These are phyloP conservation scores for Xylocampa areola DNA, from an alignment of 2,888 invertebrate species.

Conservation along the genomic window DNA sequence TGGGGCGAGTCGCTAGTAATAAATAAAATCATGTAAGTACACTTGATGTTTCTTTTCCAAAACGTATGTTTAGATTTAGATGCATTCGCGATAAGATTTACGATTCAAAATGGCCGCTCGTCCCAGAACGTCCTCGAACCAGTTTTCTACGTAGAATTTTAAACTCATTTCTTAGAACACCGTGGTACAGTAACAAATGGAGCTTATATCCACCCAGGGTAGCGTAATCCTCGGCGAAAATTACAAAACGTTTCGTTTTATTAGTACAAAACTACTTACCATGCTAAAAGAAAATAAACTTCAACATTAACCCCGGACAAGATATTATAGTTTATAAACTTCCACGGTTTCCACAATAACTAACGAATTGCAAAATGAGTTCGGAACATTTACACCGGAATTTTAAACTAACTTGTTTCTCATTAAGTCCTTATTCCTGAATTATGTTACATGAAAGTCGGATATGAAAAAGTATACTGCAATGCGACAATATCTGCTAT, in stretches of 20 bases:
- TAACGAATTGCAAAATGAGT: constrained; percentile 41
- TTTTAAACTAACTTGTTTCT: constrained; percentile 34
- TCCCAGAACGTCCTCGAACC: too few species aligned
- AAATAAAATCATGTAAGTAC: too few species aligned
- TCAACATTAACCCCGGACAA: constrained; percentile 28
- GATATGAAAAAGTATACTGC: constrained; percentile 51
- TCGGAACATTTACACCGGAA: constrained; percentile 43
- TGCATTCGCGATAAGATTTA: too few species aligned
- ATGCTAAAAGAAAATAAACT: constrained; percentile 42
- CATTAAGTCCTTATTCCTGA: constrained; percentile 33
- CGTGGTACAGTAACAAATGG: constrained; percentile 11
- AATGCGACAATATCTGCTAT: constrained; percentile 55
- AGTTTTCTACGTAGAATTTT: constrained; percentile 7
- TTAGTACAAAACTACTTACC: constrained; percentile 20
- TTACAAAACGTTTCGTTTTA: constrained; percentile 30
- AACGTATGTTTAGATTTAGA: too few species aligned
- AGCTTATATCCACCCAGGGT: constrained; percentile 7
- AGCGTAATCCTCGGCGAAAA: constrained; percentile 26
- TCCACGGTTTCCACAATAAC: constrained; percentile 33
- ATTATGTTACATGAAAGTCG: constrained; percentile 29
- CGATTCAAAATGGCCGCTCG: background rate
- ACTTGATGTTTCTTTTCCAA: too few species aligned
- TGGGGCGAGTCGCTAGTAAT: too few species aligned
- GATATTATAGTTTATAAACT: constrained; percentile 48
- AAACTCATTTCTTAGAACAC: constrained; percentile 5